Base-by-base conservation (phyloP, 2,888 invertebrate species). In the Pristionchus arcanus region DNA sequence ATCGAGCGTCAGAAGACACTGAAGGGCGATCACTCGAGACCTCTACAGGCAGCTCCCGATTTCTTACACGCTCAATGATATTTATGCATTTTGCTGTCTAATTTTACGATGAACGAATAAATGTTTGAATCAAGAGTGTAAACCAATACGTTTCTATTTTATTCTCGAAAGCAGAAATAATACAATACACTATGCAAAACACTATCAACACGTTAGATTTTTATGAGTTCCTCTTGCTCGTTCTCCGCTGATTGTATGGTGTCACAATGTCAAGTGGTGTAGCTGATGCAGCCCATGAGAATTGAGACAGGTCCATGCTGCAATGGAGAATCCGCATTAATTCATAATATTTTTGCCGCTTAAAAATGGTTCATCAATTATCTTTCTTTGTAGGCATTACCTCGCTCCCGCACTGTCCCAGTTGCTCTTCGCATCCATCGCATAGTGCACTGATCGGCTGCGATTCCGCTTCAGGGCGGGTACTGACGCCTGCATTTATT, bases 391-490 rank as follows among this genome's bases (percentile, higher is more conserved):
- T 59, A 59, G 19, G 19, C 59, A 59, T 13, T 81, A 53, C 81
- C 81, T 81, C 49, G 81, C 81, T 28, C 81, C 81, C n/a, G 53
- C 81, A 49, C 49, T 81, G 4, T 49, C 81, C 81, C 81, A 81
- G 49, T 81, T 25, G 49, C 28, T 49, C 28, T 53, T 81, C 13
- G n/a, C 9, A 0, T 81, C 81, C 25, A 25, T 2, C 3, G 49
- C 81, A n/a, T 49, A 49, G 53, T 81, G 81, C 81, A 81, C 81
- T 5, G 81, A 81, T 81, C 81, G n/a, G n/a, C 81, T 81, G 1
- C 81, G 81, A 53, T 81, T 4, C 5, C 53, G 42, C 21, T 63
- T 63, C 42, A 37, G 74, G 21, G 81, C 25, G 13, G 49, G 19
- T 2, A 28, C 19, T 49, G 28, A 11, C 2, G 81, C 42, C 81